These are phyloP conservation scores for Agrypnus murinus DNA, from an alignment of 2,888 invertebrate species.

Conservation along the genomic window DNA sequence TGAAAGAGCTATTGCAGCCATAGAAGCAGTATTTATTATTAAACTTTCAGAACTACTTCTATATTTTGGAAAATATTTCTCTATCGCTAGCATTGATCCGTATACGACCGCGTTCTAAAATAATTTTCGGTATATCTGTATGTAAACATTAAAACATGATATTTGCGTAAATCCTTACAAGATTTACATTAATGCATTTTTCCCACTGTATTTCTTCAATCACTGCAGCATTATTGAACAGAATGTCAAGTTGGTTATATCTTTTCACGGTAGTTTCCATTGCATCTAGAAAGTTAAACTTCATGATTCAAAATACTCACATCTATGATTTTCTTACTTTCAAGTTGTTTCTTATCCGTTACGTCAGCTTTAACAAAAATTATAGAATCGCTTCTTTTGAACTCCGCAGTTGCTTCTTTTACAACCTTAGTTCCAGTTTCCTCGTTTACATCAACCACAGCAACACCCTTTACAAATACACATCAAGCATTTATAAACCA, in stretches of 20 bases:
- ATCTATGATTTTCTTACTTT: too few species aligned
- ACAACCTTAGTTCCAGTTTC: constrained; percentile 76
- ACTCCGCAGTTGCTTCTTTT: constrained; percentile 76
- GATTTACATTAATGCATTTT: constrained; percentile 53
- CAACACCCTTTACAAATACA: too few species aligned
- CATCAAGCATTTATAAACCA: too few species aligned
- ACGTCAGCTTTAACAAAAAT: constrained; percentile 83
- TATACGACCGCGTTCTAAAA: constrained; percentile 48
- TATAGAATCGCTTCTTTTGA: constrained; percentile 77
- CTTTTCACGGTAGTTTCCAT: not conserved
- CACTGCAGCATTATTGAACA: constrained; percentile 55
- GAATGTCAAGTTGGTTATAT: constrained; percentile 50
- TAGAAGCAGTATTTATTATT: constrained; percentile 57
- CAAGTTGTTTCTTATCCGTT: constrained; percentile 82
- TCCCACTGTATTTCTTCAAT: constrained; percentile 55
- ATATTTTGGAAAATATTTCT: constrained; percentile 56
- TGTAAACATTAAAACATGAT: too few species aligned
- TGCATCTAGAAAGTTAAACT: constrained; percentile 21
- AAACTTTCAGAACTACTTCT: constrained; percentile 55
- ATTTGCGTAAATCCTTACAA: constrained; percentile 54
- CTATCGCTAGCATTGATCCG: constrained; percentile 54
- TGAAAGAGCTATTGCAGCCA: constrained; percentile 49
- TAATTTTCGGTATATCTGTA: not conserved
- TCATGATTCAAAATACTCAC: too few species aligned
- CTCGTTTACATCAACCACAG: constrained; percentile 62